A percentile compares a stretch with the other conserved stretches of the same genome.
phyloP scores from a whole-genome alignment of 1,140 invertebrate genomes.

The Zaprionus ghesquierei region DNA sequence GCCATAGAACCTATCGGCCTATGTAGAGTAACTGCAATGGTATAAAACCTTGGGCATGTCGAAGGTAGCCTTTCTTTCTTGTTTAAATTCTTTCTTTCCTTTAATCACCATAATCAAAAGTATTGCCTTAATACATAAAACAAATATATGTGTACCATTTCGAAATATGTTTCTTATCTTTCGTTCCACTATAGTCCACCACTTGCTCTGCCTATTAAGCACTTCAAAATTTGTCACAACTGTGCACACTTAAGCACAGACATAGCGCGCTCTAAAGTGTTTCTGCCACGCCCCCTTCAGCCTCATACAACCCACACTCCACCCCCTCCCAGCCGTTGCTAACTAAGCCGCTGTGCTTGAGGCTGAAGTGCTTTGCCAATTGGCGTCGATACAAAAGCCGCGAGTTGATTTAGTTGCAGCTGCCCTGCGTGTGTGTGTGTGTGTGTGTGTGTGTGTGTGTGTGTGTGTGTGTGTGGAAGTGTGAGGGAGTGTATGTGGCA shows the following conservation, averaged over 20 bases:
- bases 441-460: slow-evolving; percentile 5
- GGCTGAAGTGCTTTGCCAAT: neutral
- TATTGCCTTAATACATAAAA: no score
- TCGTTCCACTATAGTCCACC: no score
- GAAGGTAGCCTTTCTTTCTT: no score
- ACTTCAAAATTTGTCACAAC: neutral
- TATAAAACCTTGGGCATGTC: no score
- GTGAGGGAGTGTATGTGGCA: neutral
- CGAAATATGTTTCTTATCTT: no score
- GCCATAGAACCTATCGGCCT: no score
- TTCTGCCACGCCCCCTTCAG: no score
- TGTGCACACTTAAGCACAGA: neutral
- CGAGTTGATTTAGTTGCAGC: slow-evolving; percentile 6
- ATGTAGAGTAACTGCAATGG: no score
- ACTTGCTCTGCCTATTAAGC: neutral
- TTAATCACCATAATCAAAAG: no score
- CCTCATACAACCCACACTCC: no score
- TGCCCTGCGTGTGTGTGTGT: neutral
- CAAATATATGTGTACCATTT: no score
- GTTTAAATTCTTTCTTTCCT: no score
- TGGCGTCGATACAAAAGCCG: slow-evolving; percentile 2
- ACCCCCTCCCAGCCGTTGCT: neutral
- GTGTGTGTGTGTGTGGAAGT: neutral
- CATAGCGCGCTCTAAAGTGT: neutral
- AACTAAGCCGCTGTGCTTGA: neutral